Percentiles rank a stretch among this genome's conserved stretches.
phyloP scores from a whole-genome alignment of 2,888 invertebrate species.

The Myopa tessellatipennis region DNA sequence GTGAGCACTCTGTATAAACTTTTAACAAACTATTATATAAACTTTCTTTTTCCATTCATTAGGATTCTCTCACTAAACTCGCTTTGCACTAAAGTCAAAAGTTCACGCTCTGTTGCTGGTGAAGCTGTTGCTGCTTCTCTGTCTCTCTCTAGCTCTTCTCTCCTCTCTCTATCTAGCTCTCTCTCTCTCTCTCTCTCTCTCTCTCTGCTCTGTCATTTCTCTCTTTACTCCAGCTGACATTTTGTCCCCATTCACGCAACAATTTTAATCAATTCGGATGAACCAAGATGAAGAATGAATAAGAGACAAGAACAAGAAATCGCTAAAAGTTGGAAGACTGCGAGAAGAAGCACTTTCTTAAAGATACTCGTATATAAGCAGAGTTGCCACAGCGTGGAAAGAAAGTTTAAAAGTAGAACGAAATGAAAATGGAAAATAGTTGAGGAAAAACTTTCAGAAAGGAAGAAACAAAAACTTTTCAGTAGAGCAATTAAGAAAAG shows the following conservation, averaged over 20 bases:
- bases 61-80: too few relatives aligned
- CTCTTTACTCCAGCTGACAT: too few relatives aligned
- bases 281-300: slow-evolving; percentile 14
- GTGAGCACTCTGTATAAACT: too few relatives aligned
- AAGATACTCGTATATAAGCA: slow-evolving; percentile 1
- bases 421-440: too few relatives aligned
- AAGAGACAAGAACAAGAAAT: slow-evolving; percentile 2
- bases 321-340: slow-evolving; percentile 3
- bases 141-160: too few relatives aligned
- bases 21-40: too few relatives aligned
- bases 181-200: too few relatives aligned
- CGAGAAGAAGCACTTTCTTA: slow-evolving; percentile 3
- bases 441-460: slow-evolving; percentile 3
- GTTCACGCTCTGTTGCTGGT: slow-evolving; percentile 22
- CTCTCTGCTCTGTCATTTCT: too few relatives aligned
- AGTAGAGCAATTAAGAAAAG: slow-evolving; percentile 20
- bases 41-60: too few relatives aligned
- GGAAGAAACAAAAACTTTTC: not conserved
- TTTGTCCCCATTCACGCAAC: slow-evolving; percentile 29
- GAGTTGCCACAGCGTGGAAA: slow-evolving; percentile 10
- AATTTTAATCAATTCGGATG: slow-evolving; percentile 39
- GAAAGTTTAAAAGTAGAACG: too few relatives aligned
- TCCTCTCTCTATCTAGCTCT: too few relatives aligned
- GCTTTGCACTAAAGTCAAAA: slow-evolving; percentile 1
- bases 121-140: slow-evolving; percentile 22